Evolutionary conservation across 2,797 vertebrate species (phyloP).

Genomic region (Paguma larvata): DNA sequence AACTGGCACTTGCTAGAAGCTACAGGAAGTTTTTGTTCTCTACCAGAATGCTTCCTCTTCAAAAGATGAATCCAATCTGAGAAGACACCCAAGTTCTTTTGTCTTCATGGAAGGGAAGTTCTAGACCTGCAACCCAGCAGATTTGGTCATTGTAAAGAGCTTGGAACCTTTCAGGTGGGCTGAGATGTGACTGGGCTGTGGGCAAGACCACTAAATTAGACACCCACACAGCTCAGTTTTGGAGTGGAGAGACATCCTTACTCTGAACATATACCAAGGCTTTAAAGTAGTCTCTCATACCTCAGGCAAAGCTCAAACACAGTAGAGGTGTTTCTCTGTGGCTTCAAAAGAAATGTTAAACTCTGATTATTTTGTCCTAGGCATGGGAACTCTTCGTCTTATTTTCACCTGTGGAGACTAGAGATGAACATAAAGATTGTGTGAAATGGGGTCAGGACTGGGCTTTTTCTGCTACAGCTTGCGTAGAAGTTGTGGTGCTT

Average conservation of each 20-base stretch:
- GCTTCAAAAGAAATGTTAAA: not conserved
- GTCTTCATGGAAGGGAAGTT: not conserved
- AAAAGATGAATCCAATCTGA: slow-evolving; percentile 13
- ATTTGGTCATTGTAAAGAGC: not conserved
- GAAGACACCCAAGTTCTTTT: slow-evolving; percentile 29
- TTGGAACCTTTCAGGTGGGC: not conserved
- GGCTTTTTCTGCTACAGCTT: not conserved
- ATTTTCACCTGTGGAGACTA: not conserved
- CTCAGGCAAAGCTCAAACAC: not conserved
- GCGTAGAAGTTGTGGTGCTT: not conserved
- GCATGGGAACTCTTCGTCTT: not conserved
- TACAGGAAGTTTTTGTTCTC: slow-evolving; percentile 26
- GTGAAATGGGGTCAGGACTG: not conserved
- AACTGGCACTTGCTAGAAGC: slow-evolving; percentile 38
- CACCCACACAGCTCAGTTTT: not conserved
- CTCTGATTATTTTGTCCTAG: not conserved
- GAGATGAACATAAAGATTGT: not conserved
- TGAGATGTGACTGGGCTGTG: not conserved
- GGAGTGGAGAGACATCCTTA: not conserved
- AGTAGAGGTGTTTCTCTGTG: not conserved
- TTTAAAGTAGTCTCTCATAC: not conserved
- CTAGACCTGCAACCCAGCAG: not conserved
- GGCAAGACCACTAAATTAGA: not conserved
- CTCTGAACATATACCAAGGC: not conserved
- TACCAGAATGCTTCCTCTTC: not conserved